Base-by-base conservation (phyloP, 2,888 invertebrate species). In the Thyatira batis region DNA sequence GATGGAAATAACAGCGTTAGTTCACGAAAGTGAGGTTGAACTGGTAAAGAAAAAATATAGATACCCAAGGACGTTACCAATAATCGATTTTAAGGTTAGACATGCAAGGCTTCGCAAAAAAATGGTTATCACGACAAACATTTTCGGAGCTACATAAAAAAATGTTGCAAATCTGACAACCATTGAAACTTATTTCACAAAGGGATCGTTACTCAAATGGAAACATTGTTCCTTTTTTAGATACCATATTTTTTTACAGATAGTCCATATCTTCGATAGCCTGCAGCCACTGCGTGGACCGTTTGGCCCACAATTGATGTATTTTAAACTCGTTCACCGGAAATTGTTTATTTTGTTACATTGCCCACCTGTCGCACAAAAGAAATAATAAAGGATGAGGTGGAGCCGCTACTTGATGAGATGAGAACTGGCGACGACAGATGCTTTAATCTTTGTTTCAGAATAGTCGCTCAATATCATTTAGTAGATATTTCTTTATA, bases 241-340 rank as follows among this genome's bases (percentile, higher is more conserved):
- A n/a, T 3, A 20, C 11, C 45, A 1, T 11, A 21, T n/a, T 21
- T 27, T 46, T 46, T 46, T 17, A 11, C 11, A 17, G 13, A 10
- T 8, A 10, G 1, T 64, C 50, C 54, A 55, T 60, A 50, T 52
- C 49, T 28, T 51, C 54, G 49, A 52, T 45, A 50, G 53, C 55
- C 55, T 53, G 54, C 65, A 60, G 54, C 62, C 67, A 66, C 59
- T 58, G 58, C 5, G 33, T 33, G 33, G 13, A 11, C 33, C n/a
- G 33, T 65, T 67, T 65, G 58, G 57, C 54, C 49, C 58, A 62
- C 60, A 63, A 65, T 63, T 65, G 64, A 67, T 67, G 58, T 76
- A 77, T 76, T 82, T 75, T 67, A 70, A 80, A 76, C 73, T 67
- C 58, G 67, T 71, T 70, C 67, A 70, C 78, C 79, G 83, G 83